A percentile compares a stretch with the other conserved stretches of the same genome.
These are phyloP conservation scores for Parnassius glacialis DNA, from an alignment of 2,888 invertebrate genomes.

Conservation along the genomic window DNA sequence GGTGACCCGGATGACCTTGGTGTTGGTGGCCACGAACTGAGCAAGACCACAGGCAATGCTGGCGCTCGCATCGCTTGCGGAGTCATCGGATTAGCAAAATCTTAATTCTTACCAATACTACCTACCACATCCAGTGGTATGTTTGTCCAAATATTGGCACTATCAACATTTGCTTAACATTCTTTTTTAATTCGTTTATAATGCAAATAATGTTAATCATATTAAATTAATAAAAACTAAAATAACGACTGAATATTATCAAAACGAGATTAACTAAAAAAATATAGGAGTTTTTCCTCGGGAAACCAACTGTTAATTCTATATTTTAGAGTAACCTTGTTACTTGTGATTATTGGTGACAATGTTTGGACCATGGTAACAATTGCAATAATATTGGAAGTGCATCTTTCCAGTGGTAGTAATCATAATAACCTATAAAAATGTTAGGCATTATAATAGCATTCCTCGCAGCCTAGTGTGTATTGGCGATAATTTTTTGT, in stretches of 20 bases:
- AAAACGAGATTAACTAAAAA: too few species aligned
- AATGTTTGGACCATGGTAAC: neutral
- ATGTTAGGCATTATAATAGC: slow-evolving; percentile 30
- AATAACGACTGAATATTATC: too few species aligned
- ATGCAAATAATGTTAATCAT: too few species aligned
- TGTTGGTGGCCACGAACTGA: slow-evolving; percentile 94
- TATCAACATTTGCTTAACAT: too few species aligned
- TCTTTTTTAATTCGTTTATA: too few species aligned
- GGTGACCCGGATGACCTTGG: slow-evolving; percentile 97
- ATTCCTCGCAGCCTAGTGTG: slow-evolving; percentile 16
- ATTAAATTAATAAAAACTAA: too few species aligned
- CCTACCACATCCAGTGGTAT: neutral
- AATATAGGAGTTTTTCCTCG: too few species aligned
- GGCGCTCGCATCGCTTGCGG: slow-evolving; percentile 95
- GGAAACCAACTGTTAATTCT: too few species aligned
- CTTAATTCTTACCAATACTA: slow-evolving; percentile 29
- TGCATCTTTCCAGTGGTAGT: neutral
- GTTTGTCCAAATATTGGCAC: slow-evolving; percentile 12
- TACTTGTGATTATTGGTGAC: neutral
- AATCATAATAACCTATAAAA: slow-evolving; percentile 40
- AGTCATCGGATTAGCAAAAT: slow-evolving; percentile 87
- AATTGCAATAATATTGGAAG: neutral
- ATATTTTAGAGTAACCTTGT: too few species aligned
- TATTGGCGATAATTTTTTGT: slow-evolving; percentile 39
- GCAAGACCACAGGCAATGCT: slow-evolving; percentile 96